phyloP scores from a whole-genome alignment of 1,140 invertebrate genomes.

The Mactra quadrangularis region DNA sequence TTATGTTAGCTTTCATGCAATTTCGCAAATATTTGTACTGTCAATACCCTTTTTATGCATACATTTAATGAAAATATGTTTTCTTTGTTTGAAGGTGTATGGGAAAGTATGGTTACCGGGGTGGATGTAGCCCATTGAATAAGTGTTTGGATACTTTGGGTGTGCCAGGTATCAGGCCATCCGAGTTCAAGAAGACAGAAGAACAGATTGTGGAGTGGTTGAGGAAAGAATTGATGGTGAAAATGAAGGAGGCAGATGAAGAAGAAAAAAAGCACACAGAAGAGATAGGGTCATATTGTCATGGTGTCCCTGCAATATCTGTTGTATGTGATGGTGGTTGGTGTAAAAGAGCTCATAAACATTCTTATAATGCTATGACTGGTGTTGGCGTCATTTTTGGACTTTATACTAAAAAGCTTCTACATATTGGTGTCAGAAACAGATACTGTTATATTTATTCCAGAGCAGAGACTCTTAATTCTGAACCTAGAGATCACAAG shows the following conservation, averaged over 20 bases:
- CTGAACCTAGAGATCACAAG: constrained; percentile 20
- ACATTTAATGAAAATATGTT: not conserved
- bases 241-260: constrained; percentile 36
- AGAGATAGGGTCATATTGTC: constrained; percentile 39
- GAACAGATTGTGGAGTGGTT: constrained; percentile 24
- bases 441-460: constrained; percentile 81
- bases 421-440: constrained; percentile 81
- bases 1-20: not conserved
- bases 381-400: constrained; percentile 80
- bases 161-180: not conserved
- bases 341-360: constrained; percentile 51
- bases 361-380: constrained; percentile 57
- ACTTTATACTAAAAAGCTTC: constrained; percentile 77
- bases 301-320: constrained; percentile 53
- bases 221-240: not conserved
- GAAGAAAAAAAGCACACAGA: constrained; percentile 54
- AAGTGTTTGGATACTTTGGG: constrained; percentile 34
- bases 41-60: not conserved
- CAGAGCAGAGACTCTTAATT: constrained; percentile 10
- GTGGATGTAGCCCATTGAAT: constrained; percentile 33
- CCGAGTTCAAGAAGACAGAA: not conserved
- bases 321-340: constrained; percentile 62
- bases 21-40: not conserved
- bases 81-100: constrained; percentile 38
- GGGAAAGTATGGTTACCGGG: constrained; percentile 50